A percentile compares a stretch with the other conserved stretches of the same genome.
Evolutionary conservation across 1,140 invertebrate genomes (phyloP).

Genomic region (Nasonia vitripennis): DNA sequence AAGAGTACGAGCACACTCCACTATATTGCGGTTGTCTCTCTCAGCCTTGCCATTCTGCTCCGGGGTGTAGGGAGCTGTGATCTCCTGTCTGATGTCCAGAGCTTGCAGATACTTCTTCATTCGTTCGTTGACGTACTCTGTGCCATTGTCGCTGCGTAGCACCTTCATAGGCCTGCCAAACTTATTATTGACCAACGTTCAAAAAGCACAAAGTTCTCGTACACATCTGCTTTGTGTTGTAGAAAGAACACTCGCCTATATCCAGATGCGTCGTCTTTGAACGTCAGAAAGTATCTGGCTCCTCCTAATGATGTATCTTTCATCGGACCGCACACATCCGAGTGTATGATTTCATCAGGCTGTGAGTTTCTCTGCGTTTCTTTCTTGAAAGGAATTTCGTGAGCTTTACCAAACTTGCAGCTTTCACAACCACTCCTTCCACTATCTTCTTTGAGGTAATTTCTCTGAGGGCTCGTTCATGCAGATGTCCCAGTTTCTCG

Average conservation of each 20-base stretch:
- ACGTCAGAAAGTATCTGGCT: slow-evolving; percentile 42
- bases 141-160: slow-evolving; percentile 48
- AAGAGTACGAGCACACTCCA: slow-evolving; percentile 24
- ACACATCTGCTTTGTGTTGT: slow-evolving; percentile 43
- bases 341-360: slow-evolving; percentile 44
- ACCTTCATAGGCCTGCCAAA: slow-evolving; percentile 42
- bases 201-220: slow-evolving; percentile 25
- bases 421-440: not conserved
- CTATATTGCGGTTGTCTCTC: slow-evolving; percentile 24
- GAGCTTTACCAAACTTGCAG: slow-evolving; percentile 2
- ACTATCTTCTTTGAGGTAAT: not conserved
- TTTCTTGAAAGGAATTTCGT: not conserved
- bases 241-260: slow-evolving; percentile 35
- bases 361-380: not conserved
- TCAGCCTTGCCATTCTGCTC: slow-evolving; percentile 30
- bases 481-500: not conserved
- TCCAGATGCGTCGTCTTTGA: slow-evolving; percentile 45
- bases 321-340: slow-evolving; percentile 46
- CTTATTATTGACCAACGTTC: slow-evolving; percentile 39
- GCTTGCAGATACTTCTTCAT: not conserved
- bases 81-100: slow-evolving; percentile 36
- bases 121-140: slow-evolving; percentile 10
- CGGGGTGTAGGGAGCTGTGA: slow-evolving; percentile 11
- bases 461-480: not conserved
- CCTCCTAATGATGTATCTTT: slow-evolving; percentile 24